Base-by-base conservation (phyloP, 2,113 vertebrate genomes). In the Sus scrofa region DNA sequence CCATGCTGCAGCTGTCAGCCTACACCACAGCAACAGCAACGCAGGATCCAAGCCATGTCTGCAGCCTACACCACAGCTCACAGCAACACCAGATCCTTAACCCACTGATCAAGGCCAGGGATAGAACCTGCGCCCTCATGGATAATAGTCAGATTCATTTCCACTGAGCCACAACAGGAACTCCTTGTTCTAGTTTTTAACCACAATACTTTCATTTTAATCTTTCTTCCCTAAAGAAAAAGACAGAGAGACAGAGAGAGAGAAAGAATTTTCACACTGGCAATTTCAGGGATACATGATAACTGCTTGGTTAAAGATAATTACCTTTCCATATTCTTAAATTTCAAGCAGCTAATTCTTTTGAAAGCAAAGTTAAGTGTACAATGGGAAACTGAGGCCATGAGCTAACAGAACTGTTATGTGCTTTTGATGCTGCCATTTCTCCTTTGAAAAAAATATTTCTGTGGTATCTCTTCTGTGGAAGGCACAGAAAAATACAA, bases 291-390 rank as follows among this genome's bases (percentile, higher is more conserved):
- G 37, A 67, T 56, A 67, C 34, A 32, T 27, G 58, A 60, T 75
- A 86, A 15, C 13, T 90, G 15, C 54, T 90, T 20, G 0, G 65
- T 75, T 89, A 89, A 86, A 34, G 15, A n/a, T 8, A 32, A 73
- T 34, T 39, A 32, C 37, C 74, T 95, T 85, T 79, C n/a, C 68
- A 34, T 54, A 62, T 73, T 87, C 87, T 91, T 79, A 79, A 94
- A 91, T 37, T 82, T 24, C 79, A 74, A 79, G 52, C 19, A 77
- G 58, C 30, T 86, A 15, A 68, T 75, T 91, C n/a, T 86, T 86
- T 34, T 92, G 77, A 15, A 91, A 84, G 27, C 19, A 56, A 67
- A 89, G 3, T 50, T 60, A 91, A 58, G 37, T 37, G 34, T 18
- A 20, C 6, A 34, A 10, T 56, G 9, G 62, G 34, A 97, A 81